A percentile compares a stretch with the other conserved stretches of the same genome.
Evolutionary conservation across 2,113 vertebrate genomes (phyloP).

Genomic region (Pleuronectes platessa): DNA sequence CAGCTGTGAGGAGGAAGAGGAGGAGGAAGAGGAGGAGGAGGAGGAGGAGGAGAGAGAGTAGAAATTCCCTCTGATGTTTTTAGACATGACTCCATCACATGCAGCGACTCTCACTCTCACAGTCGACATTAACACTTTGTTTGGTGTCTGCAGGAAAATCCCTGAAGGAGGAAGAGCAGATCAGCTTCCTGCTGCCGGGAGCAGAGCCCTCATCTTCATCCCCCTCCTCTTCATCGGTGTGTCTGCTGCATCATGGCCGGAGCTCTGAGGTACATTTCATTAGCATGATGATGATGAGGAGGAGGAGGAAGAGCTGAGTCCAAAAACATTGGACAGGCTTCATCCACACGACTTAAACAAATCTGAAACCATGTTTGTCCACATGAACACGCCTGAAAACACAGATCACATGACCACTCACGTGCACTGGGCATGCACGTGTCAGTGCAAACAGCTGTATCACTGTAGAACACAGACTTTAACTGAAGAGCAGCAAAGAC

Average conservation of each 20-base stretch:
- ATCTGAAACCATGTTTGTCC: too few species aligned
- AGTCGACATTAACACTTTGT: constrained; percentile 6
- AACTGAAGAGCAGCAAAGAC: too few species aligned
- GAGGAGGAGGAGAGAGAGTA: background rate
- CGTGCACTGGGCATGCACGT: too few species aligned
- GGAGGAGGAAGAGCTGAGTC: background rate
- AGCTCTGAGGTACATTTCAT: constrained; percentile 72
- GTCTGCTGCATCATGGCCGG: constrained; percentile 72
- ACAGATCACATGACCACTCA: too few species aligned
- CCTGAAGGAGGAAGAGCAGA: constrained; percentile 19
- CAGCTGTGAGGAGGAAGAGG: background rate
- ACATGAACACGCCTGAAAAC: too few species aligned
- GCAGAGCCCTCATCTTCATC: constrained; percentile 6
- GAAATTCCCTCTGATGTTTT: constrained; percentile 43
- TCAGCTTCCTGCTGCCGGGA: constrained; percentile 22
- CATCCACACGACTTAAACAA: background rate
- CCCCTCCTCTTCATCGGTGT: background rate
- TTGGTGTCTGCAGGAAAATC: constrained; percentile 53
- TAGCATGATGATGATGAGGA: background rate
- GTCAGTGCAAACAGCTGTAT: too few species aligned
- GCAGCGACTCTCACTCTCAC: background rate
- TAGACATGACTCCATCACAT: constrained; percentile 14
- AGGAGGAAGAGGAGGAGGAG: background rate
- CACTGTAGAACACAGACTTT: too few species aligned
- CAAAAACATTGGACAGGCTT: background rate